Evolutionary conservation across 1,140 invertebrate species (phyloP).

Genomic region (Telenomus remus): DNA sequence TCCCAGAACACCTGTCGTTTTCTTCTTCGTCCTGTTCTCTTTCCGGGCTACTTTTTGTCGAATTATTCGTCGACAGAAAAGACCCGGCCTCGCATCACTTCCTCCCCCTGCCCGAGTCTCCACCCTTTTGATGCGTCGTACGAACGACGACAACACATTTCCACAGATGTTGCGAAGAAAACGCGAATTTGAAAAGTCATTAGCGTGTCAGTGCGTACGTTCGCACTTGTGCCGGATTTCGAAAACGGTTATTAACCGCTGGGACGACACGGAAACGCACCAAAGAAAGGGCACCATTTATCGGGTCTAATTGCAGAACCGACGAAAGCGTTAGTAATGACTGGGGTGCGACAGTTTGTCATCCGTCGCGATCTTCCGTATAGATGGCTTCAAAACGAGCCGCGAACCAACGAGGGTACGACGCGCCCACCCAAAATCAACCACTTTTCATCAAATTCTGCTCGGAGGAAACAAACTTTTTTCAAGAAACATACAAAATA

Average conservation of each 20-base stretch:
- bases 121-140: too few relatives aligned
- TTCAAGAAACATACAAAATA: too few relatives aligned
- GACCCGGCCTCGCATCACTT: background rate
- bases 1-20: slow-evolving; percentile 39
- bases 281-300: slow-evolving; percentile 58
- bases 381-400: slow-evolving; percentile 55
- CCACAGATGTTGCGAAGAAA: too few relatives aligned
- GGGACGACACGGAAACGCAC: slow-evolving; percentile 8
- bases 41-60: slow-evolving; percentile 21
- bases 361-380: slow-evolving; percentile 61
- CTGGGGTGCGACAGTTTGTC: slow-evolving; percentile 65
- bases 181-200: slow-evolving; percentile 7
- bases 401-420: slow-evolving; percentile 49
- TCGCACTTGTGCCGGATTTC: slow-evolving; percentile 17
- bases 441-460: too few relatives aligned
- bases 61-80: background rate
- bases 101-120: too few relatives aligned
- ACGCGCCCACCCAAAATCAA: slow-evolving; percentile 40
- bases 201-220: slow-evolving; percentile 28
- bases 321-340: slow-evolving; percentile 74
- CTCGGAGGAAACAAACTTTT: too few relatives aligned
- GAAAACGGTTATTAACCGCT: slow-evolving; percentile 12
- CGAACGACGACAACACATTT: too few relatives aligned
- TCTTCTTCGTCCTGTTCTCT: slow-evolving; percentile 11
- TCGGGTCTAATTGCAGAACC: slow-evolving; percentile 73